phyloP scores from a whole-genome alignment of 2,888 invertebrate genomes.

The Eudemis profundana region DNA sequence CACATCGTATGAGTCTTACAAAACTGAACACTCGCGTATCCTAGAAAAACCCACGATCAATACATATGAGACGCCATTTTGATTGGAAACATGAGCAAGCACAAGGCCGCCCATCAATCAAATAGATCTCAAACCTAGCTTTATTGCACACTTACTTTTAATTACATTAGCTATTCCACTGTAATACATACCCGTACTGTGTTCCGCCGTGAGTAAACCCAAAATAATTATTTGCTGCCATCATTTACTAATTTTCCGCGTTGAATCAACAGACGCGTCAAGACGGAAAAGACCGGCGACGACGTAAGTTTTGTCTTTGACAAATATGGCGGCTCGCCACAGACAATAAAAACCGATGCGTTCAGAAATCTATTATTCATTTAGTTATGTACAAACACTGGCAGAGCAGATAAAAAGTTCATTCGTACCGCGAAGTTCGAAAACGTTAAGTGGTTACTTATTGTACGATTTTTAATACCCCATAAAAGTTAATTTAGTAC shows the following conservation, averaged over 20 bases:
- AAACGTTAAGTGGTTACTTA: no score
- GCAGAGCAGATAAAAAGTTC: no score
- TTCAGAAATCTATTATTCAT: conserved; percentile 10
- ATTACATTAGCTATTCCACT: conserved; percentile 46
- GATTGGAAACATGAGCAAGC: conserved; percentile 70
- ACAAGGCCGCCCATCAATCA: conserved; percentile 64
- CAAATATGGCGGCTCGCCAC: conserved; percentile 60
- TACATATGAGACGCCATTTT: conserved; percentile 80
- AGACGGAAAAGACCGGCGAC: conserved; percentile 77
- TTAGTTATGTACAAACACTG: no score
- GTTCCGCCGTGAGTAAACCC: conserved; percentile 97
- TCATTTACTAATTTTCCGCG: conserved; percentile 82
- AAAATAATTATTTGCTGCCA: conserved; percentile 98
- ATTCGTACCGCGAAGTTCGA: no score
- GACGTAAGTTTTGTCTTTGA: conserved; percentile 68
- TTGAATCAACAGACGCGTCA: conserved; percentile 78
- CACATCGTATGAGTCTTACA: conserved; percentile 49
- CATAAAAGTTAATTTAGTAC: no score
- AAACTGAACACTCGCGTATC: conserved; percentile 48
- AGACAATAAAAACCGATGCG: conserved; percentile 48
- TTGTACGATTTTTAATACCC: no score
- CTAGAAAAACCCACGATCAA: conserved; percentile 64
- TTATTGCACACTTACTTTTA: conserved; percentile 44
- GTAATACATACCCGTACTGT: conserved; percentile 92
- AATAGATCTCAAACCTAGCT: conserved; percentile 37